Base-by-base conservation (phyloP, 2,113 vertebrate genomes). In the Eulemur rufifrons region DNA sequence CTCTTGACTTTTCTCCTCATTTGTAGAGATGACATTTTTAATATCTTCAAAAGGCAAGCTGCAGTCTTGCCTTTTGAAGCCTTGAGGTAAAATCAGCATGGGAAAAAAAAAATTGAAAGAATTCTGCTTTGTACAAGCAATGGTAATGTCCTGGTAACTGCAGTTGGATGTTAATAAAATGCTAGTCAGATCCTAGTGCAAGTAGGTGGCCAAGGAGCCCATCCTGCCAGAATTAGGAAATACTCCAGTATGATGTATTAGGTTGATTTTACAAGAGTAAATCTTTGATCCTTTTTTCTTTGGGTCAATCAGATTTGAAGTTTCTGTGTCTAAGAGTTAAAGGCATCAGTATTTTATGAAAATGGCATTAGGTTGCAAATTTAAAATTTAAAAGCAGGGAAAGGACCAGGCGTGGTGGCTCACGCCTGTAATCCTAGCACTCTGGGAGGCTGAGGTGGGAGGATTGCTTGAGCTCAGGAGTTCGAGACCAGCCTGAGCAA, bases 21-120 rank as follows among this genome's bases (percentile, higher is more conserved):
- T 83, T 83, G 68, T 91, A 78, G 63, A 61, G 78, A 71, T 97
- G 68, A 87, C 76, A 27, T 88, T 94, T 95, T 94, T 93, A 86
- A 63, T 89, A 76, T 91, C 80, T 93, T 61, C 59, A 27, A 61
- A 63, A 63, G 86, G 29, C 77, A 93, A 78, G 86, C 29, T 50
- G 18, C 54, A 71, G 88, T 78, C 69, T 91, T 95, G 50, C 14
- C 74, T 91, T 93, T 80, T 88, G 83, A 64, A 6, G 13, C 63
- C 56, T 89, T 76, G 52, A 90, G 64, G 96, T 88, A 89, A 94
- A 94, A 86, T 97, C 73, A 86, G 45, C 66, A 12, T 68, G 34
- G 69, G 7, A 39, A 85, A 90, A 85, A 39, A 90, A 64, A 77
- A 66, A 13, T 20, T 56, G 34, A 42, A 50, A 89, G 10, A 80